A percentile compares a stretch with the other conserved stretches of the same genome.
Evolutionary conservation across 2,888 invertebrate species (phyloP).

Genomic region (Eristalis arbustorum): DNA sequence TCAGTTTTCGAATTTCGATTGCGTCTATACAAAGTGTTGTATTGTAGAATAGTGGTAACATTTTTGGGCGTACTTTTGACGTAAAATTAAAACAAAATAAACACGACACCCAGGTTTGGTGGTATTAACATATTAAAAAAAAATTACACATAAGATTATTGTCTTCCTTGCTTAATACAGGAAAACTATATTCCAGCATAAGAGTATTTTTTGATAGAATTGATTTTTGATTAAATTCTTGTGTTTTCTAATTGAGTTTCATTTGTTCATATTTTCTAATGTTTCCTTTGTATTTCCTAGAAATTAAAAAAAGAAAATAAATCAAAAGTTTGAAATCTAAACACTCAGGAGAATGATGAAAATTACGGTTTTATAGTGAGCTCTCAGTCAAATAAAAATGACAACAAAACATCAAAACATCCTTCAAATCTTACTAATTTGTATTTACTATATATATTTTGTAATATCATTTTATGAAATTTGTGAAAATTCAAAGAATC

Average conservation of each 20-base stretch:
- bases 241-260: not conserved
- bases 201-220: slow-evolving; percentile 65
- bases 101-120: slow-evolving; percentile 61
- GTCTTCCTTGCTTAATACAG: slow-evolving; percentile 71
- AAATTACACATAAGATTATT: slow-evolving; percentile 61
- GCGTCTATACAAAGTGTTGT: slow-evolving; percentile 69
- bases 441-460: slow-evolving; percentile 1
- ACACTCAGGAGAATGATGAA: slow-evolving; percentile 64
- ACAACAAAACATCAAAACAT: not conserved
- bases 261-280: not conserved
- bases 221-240: slow-evolving; percentile 44
- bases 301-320: slow-evolving; percentile 5
- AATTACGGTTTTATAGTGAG: slow-evolving; percentile 58
- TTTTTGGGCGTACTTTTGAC: slow-evolving; percentile 69
- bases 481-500: not conserved
- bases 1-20: slow-evolving; percentile 68
- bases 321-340: slow-evolving; percentile 48
- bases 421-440: slow-evolving; percentile 1
- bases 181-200: slow-evolving; percentile 67
- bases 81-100: slow-evolving; percentile 30
- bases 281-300: slow-evolving; percentile 33
- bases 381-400: slow-evolving; percentile 35
- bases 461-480: slow-evolving; percentile 6
- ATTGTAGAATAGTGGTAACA: slow-evolving; percentile 66
- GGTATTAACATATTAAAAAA: slow-evolving; percentile 59